These are phyloP conservation scores for Protaetia brevitarsis DNA, from an alignment of 1,140 invertebrate species.

Conservation along the genomic window DNA sequence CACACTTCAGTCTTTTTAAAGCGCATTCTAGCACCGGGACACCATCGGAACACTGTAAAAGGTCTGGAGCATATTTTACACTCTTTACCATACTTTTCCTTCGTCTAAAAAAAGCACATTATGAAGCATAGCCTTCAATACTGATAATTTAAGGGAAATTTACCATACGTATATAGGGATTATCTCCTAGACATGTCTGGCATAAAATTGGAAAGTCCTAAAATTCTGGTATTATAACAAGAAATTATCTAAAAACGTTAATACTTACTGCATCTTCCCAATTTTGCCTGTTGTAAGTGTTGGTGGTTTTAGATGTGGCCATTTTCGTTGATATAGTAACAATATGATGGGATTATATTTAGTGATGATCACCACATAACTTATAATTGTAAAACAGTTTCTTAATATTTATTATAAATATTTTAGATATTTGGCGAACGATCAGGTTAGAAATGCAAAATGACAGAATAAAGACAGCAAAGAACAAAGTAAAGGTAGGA, in stretches of 20 bases:
- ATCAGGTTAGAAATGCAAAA: too few relatives aligned
- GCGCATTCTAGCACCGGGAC: slow-evolving; percentile 96
- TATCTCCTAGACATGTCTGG: slow-evolving; percentile 98
- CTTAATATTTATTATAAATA: too few relatives aligned
- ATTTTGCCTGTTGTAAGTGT: slow-evolving; percentile 96
- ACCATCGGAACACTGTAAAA: slow-evolving; percentile 98
- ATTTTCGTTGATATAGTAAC: too few relatives aligned
- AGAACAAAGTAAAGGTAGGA: too few relatives aligned
- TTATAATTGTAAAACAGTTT: too few relatives aligned
- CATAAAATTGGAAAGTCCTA: slow-evolving; percentile 98
- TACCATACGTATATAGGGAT: slow-evolving; percentile 98
- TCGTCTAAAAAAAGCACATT: slow-evolving; percentile 69
- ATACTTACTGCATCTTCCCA: slow-evolving; percentile 93
- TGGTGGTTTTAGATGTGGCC: slow-evolving; percentile 94
- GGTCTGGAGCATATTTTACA: slow-evolving; percentile 98
- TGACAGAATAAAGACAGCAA: too few relatives aligned
- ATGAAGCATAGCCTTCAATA: background rate
- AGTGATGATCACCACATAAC: too few relatives aligned
- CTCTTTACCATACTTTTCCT: slow-evolving; percentile 97
- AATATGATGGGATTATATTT: too few relatives aligned
- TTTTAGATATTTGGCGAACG: too few relatives aligned
- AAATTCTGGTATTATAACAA: slow-evolving; percentile 40
- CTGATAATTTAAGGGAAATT: slow-evolving; percentile 35
- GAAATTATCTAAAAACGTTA: slow-evolving; percentile 18
- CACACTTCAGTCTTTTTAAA: slow-evolving; percentile 99